These are phyloP conservation scores for Drosophila falleni DNA, from an alignment of 2,888 invertebrate species.

Conservation along the genomic window DNA sequence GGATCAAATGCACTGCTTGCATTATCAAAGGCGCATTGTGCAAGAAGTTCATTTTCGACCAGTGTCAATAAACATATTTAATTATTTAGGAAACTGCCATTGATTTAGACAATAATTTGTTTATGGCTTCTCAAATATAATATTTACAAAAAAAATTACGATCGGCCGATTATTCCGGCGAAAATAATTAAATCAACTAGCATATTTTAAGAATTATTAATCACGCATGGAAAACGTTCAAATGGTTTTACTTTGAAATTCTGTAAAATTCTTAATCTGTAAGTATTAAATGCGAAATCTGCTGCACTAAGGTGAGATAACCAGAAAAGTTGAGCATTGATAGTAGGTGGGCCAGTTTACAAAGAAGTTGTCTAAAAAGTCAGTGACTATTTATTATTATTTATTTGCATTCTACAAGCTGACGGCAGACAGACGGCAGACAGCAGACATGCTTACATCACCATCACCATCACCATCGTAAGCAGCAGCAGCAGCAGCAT, in stretches of 20 bases:
- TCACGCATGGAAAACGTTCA: background rate
- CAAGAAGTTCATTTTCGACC: too few species aligned
- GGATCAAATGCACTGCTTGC: too few species aligned
- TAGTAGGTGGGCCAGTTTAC: conserved; percentile 74
- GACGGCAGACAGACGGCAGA: conserved; percentile 34
- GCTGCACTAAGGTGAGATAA: conserved; percentile 36
- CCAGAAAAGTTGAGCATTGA: conserved; percentile 34
- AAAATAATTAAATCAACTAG: background rate
- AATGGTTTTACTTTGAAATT: background rate
- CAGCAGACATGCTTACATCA: conserved; percentile 68
- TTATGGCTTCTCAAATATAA: background rate
- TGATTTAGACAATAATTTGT: too few species aligned
- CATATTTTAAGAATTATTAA: background rate
- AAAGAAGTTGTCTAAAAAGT: conserved; percentile 21
- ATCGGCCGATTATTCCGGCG: background rate
- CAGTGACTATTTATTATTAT: conserved; percentile 14
- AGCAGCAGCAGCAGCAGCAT: conserved; percentile 1
- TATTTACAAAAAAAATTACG: background rate
- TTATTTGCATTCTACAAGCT: conserved; percentile 56
- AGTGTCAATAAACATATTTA: too few species aligned
- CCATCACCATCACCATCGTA: conserved; percentile 21
- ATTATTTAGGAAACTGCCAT: too few species aligned
- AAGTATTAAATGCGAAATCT: conserved; percentile 4
- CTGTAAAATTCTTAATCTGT: conserved; percentile 1
- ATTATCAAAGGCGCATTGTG: too few species aligned